Conservation (phyloP, 2,888 invertebrate genomes). For the Drosophila meridiana region DNA sequence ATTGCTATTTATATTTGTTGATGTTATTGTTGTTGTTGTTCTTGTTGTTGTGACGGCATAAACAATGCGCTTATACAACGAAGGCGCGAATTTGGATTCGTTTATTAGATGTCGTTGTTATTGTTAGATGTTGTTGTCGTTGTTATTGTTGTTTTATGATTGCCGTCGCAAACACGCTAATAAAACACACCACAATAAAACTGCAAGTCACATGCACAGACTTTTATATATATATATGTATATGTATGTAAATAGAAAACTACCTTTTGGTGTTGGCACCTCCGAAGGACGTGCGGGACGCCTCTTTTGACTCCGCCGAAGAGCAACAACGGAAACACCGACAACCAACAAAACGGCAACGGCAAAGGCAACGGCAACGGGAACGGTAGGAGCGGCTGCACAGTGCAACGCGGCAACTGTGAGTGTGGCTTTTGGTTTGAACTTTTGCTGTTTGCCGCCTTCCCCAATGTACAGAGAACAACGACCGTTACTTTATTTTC, state of each 20-base stretch:
- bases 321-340: constrained; percentile 44
- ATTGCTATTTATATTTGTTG: constrained; percentile 49
- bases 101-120: constrained; percentile 59
- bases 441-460: constrained; percentile 57
- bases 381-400: constrained; percentile 30
- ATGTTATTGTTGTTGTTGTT: background rate
- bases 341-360: constrained; percentile 34
- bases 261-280: constrained; percentile 67
- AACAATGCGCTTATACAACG: constrained; percentile 66
- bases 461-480: constrained; percentile 35
- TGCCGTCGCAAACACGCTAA: constrained; percentile 40
- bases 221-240: constrained; percentile 4
- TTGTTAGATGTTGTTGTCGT: constrained; percentile 7
- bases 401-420: constrained; percentile 47
- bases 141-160: constrained; percentile 10
- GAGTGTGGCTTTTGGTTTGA: constrained; percentile 54
- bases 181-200: constrained; percentile 33
- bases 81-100: constrained; percentile 29
- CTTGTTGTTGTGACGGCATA: constrained; percentile 56
- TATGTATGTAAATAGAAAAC: constrained; percentile 49
- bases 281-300: constrained; percentile 53
- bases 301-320: constrained; percentile 24
- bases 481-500: constrained; percentile 48
- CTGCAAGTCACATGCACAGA: constrained; percentile 24
- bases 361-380: constrained; percentile 41